phyloP scores from a whole-genome alignment of 64 coral and sea anemone genomes.

The Montipora capricornis region DNA sequence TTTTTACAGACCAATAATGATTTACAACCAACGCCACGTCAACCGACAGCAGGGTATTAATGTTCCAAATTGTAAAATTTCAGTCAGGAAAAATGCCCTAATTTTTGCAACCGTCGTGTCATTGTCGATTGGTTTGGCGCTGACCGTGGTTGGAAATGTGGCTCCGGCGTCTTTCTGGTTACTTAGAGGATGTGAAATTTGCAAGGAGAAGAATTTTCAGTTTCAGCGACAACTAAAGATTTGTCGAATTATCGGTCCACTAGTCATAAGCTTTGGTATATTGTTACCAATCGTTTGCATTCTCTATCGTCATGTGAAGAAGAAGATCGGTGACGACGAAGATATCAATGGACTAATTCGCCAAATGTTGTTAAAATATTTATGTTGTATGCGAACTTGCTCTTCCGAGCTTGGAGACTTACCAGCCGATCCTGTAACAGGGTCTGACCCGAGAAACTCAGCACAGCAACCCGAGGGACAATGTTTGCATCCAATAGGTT shows the following conservation, averaged over 20 bases:
- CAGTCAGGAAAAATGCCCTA: background rate
- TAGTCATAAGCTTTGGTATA: background rate
- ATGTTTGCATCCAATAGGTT: background rate
- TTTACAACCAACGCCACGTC: fast-evolving
- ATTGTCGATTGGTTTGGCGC: background rate
- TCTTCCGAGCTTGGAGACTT: background rate
- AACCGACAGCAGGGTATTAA: background rate
- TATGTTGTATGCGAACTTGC: background rate
- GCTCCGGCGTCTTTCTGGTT: background rate
- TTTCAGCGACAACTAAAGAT: background rate
- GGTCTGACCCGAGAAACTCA: background rate
- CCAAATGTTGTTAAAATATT: background rate
- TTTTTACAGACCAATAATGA: background rate
- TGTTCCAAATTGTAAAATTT: background rate
- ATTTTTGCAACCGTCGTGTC: background rate
- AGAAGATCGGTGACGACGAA: background rate
- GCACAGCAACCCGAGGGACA: background rate
- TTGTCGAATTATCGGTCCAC: background rate
- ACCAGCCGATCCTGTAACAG: background rate
- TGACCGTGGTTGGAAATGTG: background rate
- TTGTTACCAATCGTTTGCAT: background rate
- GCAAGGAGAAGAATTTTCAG: background rate
- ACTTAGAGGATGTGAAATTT: background rate
- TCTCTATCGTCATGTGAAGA: background rate
- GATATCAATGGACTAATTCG: background rate